Base-by-base conservation (phyloP, 2,113 vertebrate genomes). In the Oryzias javanicus region DNA sequence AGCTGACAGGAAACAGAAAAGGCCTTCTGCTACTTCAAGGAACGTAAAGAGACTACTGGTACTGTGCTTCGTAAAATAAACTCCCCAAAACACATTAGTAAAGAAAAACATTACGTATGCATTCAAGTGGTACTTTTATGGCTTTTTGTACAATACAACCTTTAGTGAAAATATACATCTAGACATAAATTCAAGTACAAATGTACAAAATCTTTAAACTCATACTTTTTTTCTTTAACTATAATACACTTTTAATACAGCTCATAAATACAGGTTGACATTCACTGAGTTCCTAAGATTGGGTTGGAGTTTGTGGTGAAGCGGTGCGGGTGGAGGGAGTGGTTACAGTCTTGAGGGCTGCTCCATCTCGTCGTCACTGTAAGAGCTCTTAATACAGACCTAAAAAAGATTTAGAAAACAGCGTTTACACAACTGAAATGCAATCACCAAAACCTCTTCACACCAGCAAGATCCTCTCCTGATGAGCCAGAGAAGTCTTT, bases 131-230 rank as follows among this genome's bases (percentile, higher is more conserved):
- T 90, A 91, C 90, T 91, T 88, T 81, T 88, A 89, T 89, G 92
- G 90, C 91, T 92, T 93, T 93, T 92, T 91, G 89, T 94, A 94
- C 92, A 93, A 89, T 92, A 90, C 91, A 92, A 91, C 89, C 92
- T 91, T 91, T 92, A 91, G 91, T 92, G 91, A 93, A 94, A 94
- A 93, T 92, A 95, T 95, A 95, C 94, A 95, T 95, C 94, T 95
- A 94, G 92, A 94, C 93, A 92, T 89, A 92, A 89, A 92, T 89
- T 91, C 91, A 93, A 92, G 90, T 93, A 92, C 89, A 91, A 92
- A 94, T 91, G 90, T 90, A 94, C 92, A 95, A 93, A 92, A 87
- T 89, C 90, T 91, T 90, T 91, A 91, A 93, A 92, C 91, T 92
- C 92, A 92, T 87, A 90, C 88, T 93, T 91, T 88, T 35, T 83